Evolutionary conservation across 1,140 invertebrate genomes (phyloP), one percentile per base, ranked within the genome.

Genomic region (Idris sp.): DNA sequence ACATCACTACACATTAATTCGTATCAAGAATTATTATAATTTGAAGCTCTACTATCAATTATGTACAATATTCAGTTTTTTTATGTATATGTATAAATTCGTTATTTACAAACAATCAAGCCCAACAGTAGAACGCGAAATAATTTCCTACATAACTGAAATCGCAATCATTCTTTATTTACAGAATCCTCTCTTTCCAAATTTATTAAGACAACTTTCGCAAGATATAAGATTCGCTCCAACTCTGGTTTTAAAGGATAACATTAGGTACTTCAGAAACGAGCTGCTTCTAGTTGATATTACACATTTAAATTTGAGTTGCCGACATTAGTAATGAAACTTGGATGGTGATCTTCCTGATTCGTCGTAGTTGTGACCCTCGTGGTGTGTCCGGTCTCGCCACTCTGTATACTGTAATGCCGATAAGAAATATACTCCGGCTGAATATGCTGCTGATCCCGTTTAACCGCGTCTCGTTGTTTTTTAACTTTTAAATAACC

Each of bases 401-500:
- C 86, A 48, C 86, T 83, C 53, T 88, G 90, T 62, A 92, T 89
- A 40, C 90, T 91, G 73, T 91, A 92, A 76, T 92, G 91, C 44
- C 92, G 85, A 81, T 94, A 94, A 9, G 92, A 92, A 71, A 94
- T 90, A 78, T 93, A 94, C 67, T 94, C 92, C 1, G 90, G 90
- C 3, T 91, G 90, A 31, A 91, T 68, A 26, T 65, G 81, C 4
- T 89, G 89, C 77, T 91, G 90, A 74, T 93, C 91, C 22, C 91
- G 83, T 86, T 95, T 95, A 2, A 91, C 89, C 4, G 91, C 90
- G 41, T 91, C 91, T 9, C 94, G 87, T 74, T 94, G 93, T 83
- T 95, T 95, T 82, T 95, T 95, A 61, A 95, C 90, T 81, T 96
- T 95, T 68, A 96, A 90, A 81, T 95, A 96, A 11, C 93, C 93